These are phyloP conservation scores for Mesorhabditis belari DNA, from an alignment of 2,888 invertebrate species.

Conservation along the genomic window DNA sequence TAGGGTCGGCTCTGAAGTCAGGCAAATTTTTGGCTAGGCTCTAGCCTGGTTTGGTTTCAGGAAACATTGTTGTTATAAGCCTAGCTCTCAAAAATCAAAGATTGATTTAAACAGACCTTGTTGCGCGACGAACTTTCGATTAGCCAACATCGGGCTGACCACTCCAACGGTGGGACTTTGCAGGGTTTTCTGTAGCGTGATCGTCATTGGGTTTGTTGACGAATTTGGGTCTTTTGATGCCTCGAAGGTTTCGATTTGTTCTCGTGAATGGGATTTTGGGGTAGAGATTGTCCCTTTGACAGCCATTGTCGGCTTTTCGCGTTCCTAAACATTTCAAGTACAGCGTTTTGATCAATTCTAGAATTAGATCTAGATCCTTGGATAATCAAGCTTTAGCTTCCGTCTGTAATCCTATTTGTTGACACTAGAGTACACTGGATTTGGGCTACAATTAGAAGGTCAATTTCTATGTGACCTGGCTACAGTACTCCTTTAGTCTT, in stretches of 20 bases:
- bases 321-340: background rate
- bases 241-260: constrained; percentile 2
- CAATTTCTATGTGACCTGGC: too few relatives aligned
- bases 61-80: background rate
- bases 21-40: too few relatives aligned
- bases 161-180: constrained; percentile 57
- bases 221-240: background rate
- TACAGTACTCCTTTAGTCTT: too few relatives aligned
- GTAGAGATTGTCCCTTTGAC: constrained; percentile 37
- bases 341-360: background rate
- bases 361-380: constrained; percentile 1
- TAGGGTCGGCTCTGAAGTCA: too few relatives aligned
- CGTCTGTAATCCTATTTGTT: too few relatives aligned
- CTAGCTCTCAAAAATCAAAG: background rate
- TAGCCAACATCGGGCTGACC: constrained; percentile 67
- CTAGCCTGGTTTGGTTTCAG: background rate
- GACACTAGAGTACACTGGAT: too few relatives aligned
- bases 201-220: background rate
- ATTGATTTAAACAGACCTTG: background rate
- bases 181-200: background rate
- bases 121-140: constrained; percentile 10
- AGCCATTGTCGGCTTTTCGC: constrained; percentile 27
- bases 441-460: too few relatives aligned
- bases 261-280: constrained; percentile 12
- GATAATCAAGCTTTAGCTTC: constrained; percentile 4